These are phyloP conservation scores for Copidosoma aretas DNA, from an alignment of 2,888 invertebrate species.

Conservation along the genomic window DNA sequence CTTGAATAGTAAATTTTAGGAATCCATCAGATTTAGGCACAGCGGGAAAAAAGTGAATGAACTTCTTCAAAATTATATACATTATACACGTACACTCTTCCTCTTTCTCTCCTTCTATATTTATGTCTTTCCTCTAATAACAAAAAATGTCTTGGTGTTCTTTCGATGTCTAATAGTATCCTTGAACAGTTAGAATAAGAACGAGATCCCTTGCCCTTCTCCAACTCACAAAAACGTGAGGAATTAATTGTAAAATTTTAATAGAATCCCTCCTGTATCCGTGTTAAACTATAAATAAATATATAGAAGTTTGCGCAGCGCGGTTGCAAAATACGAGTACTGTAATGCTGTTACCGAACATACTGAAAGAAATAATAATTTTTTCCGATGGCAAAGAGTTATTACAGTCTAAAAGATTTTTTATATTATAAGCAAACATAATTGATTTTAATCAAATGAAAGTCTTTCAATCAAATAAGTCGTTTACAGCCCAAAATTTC, in stretches of 20 bases:
- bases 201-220: slow-evolving; percentile 19
- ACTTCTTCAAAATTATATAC: slow-evolving; percentile 18
- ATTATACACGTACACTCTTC: slow-evolving; percentile 23
- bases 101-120: slow-evolving; percentile 49
- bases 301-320: slow-evolving; percentile 43
- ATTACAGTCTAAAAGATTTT: not conserved
- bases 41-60: slow-evolving; percentile 30
- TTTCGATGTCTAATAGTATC: slow-evolving; percentile 49
- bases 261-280: slow-evolving; percentile 37
- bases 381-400: too few relatives aligned
- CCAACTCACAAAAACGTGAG: slow-evolving; percentile 33
- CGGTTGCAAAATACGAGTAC: slow-evolving; percentile 50
- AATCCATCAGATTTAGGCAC: slow-evolving; percentile 24
- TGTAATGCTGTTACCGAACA: not conserved
- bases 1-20: slow-evolving; percentile 43
- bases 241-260: slow-evolving; percentile 35
- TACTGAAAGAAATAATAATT: too few relatives aligned
- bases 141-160: slow-evolving; percentile 50
- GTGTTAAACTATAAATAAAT: slow-evolving; percentile 38
- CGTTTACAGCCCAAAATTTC: slow-evolving; percentile 28
- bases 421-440: slow-evolving; percentile 1
- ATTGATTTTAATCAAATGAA: slow-evolving; percentile 21
- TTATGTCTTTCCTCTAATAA: slow-evolving; percentile 44
- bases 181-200: slow-evolving; percentile 33
- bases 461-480: slow-evolving; percentile 10